A percentile compares a stretch with the other conserved stretches of the same genome.
Evolutionary conservation across 2,888 invertebrate species (phyloP).

Genomic region (Chromoteleia sp.): DNA sequence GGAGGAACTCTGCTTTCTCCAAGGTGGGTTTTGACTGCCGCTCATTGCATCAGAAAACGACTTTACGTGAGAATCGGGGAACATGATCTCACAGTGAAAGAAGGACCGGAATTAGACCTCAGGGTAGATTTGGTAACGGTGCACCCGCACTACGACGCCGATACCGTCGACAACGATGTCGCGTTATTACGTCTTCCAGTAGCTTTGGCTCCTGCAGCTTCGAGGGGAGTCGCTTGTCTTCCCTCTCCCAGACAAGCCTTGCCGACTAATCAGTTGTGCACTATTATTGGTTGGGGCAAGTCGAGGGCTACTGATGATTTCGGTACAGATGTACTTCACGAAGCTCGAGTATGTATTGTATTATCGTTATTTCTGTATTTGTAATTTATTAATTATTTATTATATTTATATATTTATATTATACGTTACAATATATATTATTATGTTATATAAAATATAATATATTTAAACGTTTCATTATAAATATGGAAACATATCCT

Average conservation of each 20-base stretch:
- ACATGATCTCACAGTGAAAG: conserved; percentile 91
- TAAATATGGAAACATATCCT: too few relatives aligned
- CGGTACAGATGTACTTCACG: conserved; percentile 93
- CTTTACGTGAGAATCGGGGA: conserved; percentile 94
- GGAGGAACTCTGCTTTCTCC: conserved; percentile 94
- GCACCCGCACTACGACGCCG: conserved; percentile 94
- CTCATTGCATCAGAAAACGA: conserved; percentile 92
- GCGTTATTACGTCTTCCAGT: conserved; percentile 90
- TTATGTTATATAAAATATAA: too few relatives aligned
- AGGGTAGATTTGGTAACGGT: conserved; percentile 89
- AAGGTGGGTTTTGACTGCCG: conserved; percentile 94
- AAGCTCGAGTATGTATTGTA: conserved; percentile 89
- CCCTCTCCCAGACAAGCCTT: conserved; percentile 90
- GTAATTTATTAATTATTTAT: too few relatives aligned
- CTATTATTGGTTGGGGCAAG: conserved; percentile 97
- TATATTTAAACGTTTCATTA: too few relatives aligned
- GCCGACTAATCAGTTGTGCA: conserved; percentile 89
- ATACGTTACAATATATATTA: neutral
- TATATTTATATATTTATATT: too few relatives aligned
- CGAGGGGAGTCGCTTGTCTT: conserved; percentile 91
- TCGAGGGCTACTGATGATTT: conserved; percentile 90
- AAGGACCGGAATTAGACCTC: conserved; percentile 92
- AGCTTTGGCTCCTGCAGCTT: conserved; percentile 78
- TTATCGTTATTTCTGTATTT: neutral
- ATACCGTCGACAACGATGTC: conserved; percentile 96